Percentiles rank a stretch among this genome's conserved stretches.
Conservation (phyloP, 2,888 invertebrate genomes). For the Dascillus cervinus region DNA sequence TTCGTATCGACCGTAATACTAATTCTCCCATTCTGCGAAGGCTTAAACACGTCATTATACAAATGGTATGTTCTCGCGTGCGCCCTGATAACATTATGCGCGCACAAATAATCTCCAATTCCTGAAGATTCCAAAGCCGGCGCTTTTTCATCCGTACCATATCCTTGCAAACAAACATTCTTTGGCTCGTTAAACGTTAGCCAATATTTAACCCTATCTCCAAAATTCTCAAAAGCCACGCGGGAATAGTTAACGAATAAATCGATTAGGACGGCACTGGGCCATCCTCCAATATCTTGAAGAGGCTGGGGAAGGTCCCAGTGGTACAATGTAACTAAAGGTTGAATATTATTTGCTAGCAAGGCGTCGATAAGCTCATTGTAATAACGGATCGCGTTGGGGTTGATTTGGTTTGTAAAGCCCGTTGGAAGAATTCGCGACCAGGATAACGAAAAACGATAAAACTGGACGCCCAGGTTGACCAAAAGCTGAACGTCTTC, state of each 20-base stretch:
- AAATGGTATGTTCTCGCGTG: slow-evolving; percentile 58
- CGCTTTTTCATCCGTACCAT: slow-evolving; percentile 27
- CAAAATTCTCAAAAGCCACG: slow-evolving; percentile 33
- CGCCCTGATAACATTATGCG: slow-evolving; percentile 55
- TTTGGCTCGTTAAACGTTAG: slow-evolving; percentile 48
- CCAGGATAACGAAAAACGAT: slow-evolving; percentile 58
- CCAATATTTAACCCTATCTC: slow-evolving; percentile 40
- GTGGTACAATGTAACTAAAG: slow-evolving; percentile 46
- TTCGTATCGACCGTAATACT: slow-evolving; percentile 44
- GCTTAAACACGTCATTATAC: slow-evolving; percentile 51
- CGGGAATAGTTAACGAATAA: slow-evolving; percentile 50
- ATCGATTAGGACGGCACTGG: slow-evolving; percentile 46
- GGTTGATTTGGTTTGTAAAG: slow-evolving; percentile 48
- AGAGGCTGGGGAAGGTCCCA: slow-evolving; percentile 50
- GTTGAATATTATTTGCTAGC: slow-evolving; percentile 45
- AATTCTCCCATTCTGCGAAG: slow-evolving; percentile 46
- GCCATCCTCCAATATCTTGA: slow-evolving; percentile 41
- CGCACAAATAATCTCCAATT: slow-evolving; percentile 54
- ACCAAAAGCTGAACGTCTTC: slow-evolving; percentile 52
- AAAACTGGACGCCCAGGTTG: slow-evolving; percentile 51
- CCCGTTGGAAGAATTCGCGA: slow-evolving; percentile 56
- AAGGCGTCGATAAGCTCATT: slow-evolving; percentile 50
- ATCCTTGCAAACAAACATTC: slow-evolving; percentile 27
- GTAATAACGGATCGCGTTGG: slow-evolving; percentile 56
- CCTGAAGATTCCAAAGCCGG: slow-evolving; percentile 42